phyloP scores from a whole-genome alignment of 2,888 invertebrate species.

The Carpatolechia fugitivella region DNA sequence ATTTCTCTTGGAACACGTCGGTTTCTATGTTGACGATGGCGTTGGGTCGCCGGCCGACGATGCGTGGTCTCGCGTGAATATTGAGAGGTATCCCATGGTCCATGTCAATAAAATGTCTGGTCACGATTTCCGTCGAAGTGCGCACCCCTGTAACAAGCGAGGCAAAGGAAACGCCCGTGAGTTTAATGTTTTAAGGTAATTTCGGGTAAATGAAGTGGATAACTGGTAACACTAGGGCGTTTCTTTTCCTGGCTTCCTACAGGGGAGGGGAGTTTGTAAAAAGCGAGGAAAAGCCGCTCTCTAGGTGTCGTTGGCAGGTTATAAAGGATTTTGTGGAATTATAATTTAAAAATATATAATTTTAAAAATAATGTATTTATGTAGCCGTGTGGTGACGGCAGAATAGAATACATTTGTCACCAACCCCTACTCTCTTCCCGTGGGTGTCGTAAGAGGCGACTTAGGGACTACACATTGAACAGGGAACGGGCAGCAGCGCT shows the following conservation, averaged over 20 bases:
- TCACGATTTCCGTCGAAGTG: slow-evolving; percentile 72
- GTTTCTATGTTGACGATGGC: slow-evolving; percentile 72
- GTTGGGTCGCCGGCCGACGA: slow-evolving; percentile 65
- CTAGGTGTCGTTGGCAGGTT: slow-evolving; percentile 1
- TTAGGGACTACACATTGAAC: too few relatives aligned
- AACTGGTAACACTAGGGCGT: slow-evolving; percentile 49
- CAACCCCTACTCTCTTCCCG: too few relatives aligned
- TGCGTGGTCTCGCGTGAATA: slow-evolving; percentile 66
- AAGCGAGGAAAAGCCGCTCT: slow-evolving; percentile 75
- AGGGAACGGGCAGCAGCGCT: too few relatives aligned
- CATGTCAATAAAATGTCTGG: slow-evolving; percentile 71
- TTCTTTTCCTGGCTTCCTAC: slow-evolving; percentile 77
- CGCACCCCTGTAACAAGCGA: slow-evolving; percentile 74
- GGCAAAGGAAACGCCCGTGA: slow-evolving; percentile 67
- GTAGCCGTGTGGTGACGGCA: too few relatives aligned
- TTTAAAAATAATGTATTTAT: too few relatives aligned
- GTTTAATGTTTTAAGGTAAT: slow-evolving; percentile 19
- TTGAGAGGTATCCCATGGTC: slow-evolving; percentile 68
- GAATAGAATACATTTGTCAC: too few relatives aligned
- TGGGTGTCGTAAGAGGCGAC: too few relatives aligned
- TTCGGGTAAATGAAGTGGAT: slow-evolving; percentile 17
- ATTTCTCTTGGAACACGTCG: slow-evolving; percentile 72
- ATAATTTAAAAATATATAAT: neutral
- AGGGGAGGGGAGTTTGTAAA: slow-evolving; percentile 51
- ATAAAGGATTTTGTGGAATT: neutral